Conservation (phyloP, 2,797 vertebrate genomes). For the Poliocrania exsul region DNA sequence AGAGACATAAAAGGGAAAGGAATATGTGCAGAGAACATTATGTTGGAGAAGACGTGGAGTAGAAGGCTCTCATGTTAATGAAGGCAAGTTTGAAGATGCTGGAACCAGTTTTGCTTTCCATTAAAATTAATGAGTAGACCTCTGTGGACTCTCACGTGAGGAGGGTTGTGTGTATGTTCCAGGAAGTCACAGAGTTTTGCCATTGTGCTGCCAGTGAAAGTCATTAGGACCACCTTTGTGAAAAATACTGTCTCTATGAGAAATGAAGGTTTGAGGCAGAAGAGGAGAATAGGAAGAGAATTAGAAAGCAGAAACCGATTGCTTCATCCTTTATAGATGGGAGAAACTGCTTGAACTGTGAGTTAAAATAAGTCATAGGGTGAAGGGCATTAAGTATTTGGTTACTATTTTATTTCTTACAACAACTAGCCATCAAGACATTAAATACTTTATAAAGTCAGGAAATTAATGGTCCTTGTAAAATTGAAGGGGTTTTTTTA, state of each 20-base stretch:
- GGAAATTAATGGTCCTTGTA: constrained; percentile 55
- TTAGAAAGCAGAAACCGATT: background rate
- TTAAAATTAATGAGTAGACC: constrained; percentile 61
- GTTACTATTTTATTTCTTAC: constrained; percentile 34
- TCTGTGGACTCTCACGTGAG: constrained; percentile 19
- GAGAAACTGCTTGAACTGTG: background rate
- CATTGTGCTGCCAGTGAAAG: background rate
- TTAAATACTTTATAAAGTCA: constrained; percentile 29
- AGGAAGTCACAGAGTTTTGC: background rate
- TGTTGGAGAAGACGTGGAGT: background rate
- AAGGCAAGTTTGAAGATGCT: constrained; percentile 26
- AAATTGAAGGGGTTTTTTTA: constrained; percentile 32
- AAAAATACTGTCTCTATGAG: constrained; percentile 1
- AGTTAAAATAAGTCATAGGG: background rate
- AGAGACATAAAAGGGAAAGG: background rate
- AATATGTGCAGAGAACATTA: background rate
- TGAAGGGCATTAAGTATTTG: background rate
- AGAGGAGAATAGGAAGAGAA: background rate
- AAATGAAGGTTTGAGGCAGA: background rate
- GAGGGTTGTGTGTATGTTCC: background rate
- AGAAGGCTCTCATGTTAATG: background rate
- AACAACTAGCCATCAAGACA: background rate
- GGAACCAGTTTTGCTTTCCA: constrained; percentile 38
- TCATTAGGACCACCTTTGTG: constrained; percentile 47
- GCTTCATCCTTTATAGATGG: background rate